Percentiles rank a stretch among this genome's conserved stretches.
Evolutionary conservation across 2,113 vertebrate genomes (phyloP).

Genomic region (Peromyscus californicus): DNA sequence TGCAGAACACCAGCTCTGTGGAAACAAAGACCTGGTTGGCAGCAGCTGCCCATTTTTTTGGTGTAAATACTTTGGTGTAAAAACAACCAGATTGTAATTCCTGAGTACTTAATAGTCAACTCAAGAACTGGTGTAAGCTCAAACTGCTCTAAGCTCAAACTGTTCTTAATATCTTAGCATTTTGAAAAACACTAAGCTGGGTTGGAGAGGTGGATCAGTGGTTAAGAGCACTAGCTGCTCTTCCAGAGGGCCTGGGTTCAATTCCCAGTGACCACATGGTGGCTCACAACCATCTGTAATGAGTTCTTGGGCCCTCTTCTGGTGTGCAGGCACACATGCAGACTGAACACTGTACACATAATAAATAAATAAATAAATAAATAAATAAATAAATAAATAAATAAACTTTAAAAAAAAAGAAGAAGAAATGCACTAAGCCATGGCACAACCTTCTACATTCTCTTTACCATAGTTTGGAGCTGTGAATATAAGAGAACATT

Average conservation of each 20-base stretch:
- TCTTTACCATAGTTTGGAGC: not conserved
- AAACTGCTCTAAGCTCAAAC: not conserved
- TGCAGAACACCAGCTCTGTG: not conserved
- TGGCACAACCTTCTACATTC: not conserved
- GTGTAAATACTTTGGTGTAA: not conserved
- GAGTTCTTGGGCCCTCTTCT: too few relatives aligned
- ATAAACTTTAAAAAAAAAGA: too few relatives aligned
- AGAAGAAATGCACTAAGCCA: too few relatives aligned
- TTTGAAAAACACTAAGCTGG: not conserved
- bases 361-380: too few relatives aligned
- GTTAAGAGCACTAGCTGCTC: too few relatives aligned
- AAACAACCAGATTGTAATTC: not conserved
- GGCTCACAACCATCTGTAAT: too few relatives aligned
- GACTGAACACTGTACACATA: too few relatives aligned
- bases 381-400: too few relatives aligned
- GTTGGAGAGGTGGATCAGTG: too few relatives aligned
- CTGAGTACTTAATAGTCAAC: not conserved
- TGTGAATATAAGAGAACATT: not conserved
- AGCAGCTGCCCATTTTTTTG: slow-evolving; percentile 17
- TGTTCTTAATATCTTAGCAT: not conserved
- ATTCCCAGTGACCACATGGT: too few relatives aligned
- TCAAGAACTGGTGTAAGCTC: not conserved
- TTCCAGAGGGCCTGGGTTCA: too few relatives aligned
- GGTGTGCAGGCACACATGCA: too few relatives aligned
- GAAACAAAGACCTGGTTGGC: slow-evolving; percentile 25